phyloP scores from a whole-genome alignment of 2,888 invertebrate species.

The Apotomis capreana region DNA sequence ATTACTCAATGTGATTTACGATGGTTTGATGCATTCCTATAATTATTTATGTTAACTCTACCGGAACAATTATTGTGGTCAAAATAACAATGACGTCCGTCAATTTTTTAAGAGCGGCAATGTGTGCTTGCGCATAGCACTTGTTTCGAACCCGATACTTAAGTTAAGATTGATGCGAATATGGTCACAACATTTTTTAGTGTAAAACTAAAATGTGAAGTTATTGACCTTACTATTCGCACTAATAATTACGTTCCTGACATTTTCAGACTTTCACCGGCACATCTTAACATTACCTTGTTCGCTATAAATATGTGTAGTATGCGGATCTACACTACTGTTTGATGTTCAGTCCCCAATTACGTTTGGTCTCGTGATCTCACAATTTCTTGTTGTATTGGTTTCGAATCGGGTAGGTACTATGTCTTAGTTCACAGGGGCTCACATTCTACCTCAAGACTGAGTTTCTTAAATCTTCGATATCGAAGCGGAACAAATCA shows the following conservation, averaged over 20 bases:
- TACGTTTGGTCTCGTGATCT: background rate
- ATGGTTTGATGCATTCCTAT: conserved; percentile 32
- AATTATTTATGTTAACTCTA: conserved; percentile 21
- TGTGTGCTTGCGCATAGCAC: background rate
- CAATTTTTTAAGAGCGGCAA: conserved; percentile 25
- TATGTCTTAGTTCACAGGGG: background rate
- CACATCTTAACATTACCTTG: no score
- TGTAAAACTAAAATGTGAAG: no score
- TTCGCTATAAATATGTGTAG: no score
- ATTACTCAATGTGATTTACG: conserved; percentile 7
- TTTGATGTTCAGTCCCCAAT: no score
- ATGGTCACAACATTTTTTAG: no score
- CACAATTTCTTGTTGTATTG: background rate
- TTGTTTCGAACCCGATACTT: no score
- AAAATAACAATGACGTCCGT: conserved; percentile 27
- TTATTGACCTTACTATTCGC: no score
- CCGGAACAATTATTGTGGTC: conserved; percentile 31
- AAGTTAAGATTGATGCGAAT: no score
- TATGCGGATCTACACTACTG: no score
- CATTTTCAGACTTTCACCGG: no score
- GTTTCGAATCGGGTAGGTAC: background rate
- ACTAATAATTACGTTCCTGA: no score
- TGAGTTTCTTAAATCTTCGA: conserved; percentile 35
- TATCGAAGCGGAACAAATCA: background rate
- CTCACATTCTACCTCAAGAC: conserved; percentile 29